Evolutionary conservation across 2,888 invertebrate species (phyloP).

Genomic region (Limnephilus auricula): DNA sequence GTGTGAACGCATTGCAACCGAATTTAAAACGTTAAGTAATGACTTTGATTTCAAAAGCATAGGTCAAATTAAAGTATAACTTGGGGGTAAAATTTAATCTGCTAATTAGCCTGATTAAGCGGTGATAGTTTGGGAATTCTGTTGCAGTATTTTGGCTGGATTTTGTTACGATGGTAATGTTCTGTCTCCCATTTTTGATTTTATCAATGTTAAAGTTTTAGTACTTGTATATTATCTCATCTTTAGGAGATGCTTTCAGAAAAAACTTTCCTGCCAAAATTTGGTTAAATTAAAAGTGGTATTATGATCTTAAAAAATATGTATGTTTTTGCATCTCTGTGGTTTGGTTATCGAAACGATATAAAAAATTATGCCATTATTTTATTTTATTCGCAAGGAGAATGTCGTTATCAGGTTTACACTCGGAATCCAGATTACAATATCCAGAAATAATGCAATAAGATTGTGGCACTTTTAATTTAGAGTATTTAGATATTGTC

Average conservation of each 20-base stretch:
- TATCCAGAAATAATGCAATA: too few relatives aligned
- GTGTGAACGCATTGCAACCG: slow-evolving; percentile 25
- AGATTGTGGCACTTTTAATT: background rate
- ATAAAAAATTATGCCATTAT: too few relatives aligned
- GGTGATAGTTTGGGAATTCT: background rate
- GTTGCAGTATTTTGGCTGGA: background rate
- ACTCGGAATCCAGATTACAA: too few relatives aligned
- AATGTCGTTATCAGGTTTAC: too few relatives aligned
- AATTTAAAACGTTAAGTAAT: slow-evolving; percentile 20
- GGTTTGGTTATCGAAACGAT: background rate
- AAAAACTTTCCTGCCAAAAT: background rate
- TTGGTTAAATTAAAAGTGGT: background rate
- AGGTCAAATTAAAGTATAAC: slow-evolving; percentile 13
- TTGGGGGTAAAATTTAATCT: background rate
- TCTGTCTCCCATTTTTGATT: background rate
- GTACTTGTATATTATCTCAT: background rate
- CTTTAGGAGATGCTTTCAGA: background rate
- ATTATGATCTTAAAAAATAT: background rate
- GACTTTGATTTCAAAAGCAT: slow-evolving; percentile 26
- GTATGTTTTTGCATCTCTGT: background rate
- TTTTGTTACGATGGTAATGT: background rate
- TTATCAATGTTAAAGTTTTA: background rate
- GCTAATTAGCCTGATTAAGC: slow-evolving; percentile 24
- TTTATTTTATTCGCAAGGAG: too few relatives aligned
- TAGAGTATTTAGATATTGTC: background rate